Evolutionary conservation across 2,113 vertebrate genomes (phyloP).

Genomic region (Caloenas nicobarica): DNA sequence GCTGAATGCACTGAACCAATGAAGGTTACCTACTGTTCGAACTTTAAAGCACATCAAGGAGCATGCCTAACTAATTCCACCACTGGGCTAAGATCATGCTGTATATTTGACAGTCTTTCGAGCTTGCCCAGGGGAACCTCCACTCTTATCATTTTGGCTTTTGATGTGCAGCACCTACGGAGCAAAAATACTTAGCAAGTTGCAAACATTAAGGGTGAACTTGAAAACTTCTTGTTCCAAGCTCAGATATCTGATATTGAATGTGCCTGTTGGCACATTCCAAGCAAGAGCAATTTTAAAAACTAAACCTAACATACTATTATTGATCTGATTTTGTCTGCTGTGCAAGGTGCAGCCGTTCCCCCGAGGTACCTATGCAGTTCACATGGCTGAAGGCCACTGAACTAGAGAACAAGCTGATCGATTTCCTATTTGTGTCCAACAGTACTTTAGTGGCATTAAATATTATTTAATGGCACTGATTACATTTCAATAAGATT

Average conservation of each 20-base stretch:
- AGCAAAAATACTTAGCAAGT: conserved; percentile 7
- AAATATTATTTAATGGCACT: conserved; percentile 52
- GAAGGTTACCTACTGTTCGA: not conserved
- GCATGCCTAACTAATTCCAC: not conserved
- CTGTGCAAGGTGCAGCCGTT: conserved; percentile 48
- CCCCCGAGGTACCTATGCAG: not conserved
- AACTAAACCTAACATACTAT: not conserved
- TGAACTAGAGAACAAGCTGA: conserved; percentile 49
- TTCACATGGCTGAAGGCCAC: conserved; percentile 19
- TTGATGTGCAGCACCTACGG: not conserved
- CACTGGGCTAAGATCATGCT: not conserved
- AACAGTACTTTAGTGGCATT: conserved; percentile 22
- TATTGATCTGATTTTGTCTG: conserved; percentile 53
- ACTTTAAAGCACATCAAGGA: not conserved
- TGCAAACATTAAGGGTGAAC: not conserved
- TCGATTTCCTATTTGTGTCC: conserved; percentile 66
- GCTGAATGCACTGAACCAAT: not conserved
- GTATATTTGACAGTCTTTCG: not conserved
- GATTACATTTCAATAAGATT: conserved; percentile 64
- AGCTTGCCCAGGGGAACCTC: not conserved
- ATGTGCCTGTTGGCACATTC: not conserved
- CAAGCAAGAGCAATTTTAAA: conserved; percentile 42
- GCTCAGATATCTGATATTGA: not conserved
- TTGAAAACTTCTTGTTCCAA: conserved; percentile 40
- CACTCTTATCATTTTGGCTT: not conserved